Evolutionary conservation across 1,140 invertebrate genomes (phyloP).

Genomic region (Eupeodes corollae): DNA sequence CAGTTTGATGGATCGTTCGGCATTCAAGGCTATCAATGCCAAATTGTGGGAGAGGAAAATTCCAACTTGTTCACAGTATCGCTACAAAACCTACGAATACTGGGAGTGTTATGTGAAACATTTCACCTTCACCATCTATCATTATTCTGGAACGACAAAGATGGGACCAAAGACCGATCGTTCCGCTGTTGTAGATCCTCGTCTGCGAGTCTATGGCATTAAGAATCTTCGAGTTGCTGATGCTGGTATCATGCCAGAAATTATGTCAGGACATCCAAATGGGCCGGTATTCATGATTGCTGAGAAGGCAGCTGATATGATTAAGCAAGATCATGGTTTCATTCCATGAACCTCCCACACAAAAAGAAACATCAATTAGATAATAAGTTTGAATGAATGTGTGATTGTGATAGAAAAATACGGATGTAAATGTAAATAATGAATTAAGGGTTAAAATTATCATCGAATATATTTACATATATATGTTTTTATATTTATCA

Average conservation of each 20-base stretch:
- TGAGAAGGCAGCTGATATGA: constrained; percentile 56
- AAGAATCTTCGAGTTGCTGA: constrained; percentile 60
- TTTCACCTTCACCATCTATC: constrained; percentile 62
- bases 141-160: constrained; percentile 71
- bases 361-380: constrained; percentile 9
- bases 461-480: too few relatives aligned
- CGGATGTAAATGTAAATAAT: too few relatives aligned
- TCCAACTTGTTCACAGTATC: constrained; percentile 50
- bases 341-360: constrained; percentile 26
- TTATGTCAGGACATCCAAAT: constrained; percentile 53
- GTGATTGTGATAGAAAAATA: too few relatives aligned
- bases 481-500: too few relatives aligned
- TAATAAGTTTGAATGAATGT: too few relatives aligned
- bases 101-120: constrained; percentile 58
- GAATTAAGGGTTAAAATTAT: too few relatives aligned
- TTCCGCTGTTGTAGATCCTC: constrained; percentile 58
- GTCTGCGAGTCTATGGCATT: constrained; percentile 56
- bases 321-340: constrained; percentile 42
- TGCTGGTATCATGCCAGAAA: constrained; percentile 56
- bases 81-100: constrained; percentile 55
- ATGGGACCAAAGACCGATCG: constrained; percentile 64
- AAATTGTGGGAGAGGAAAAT: constrained; percentile 49
- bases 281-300: constrained; percentile 58
- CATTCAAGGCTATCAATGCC: constrained; percentile 47
- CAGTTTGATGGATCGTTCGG: constrained; percentile 43